phyloP scores from a whole-genome alignment of 2,113 vertebrate genomes.

The Saccopteryx leptura region DNA sequence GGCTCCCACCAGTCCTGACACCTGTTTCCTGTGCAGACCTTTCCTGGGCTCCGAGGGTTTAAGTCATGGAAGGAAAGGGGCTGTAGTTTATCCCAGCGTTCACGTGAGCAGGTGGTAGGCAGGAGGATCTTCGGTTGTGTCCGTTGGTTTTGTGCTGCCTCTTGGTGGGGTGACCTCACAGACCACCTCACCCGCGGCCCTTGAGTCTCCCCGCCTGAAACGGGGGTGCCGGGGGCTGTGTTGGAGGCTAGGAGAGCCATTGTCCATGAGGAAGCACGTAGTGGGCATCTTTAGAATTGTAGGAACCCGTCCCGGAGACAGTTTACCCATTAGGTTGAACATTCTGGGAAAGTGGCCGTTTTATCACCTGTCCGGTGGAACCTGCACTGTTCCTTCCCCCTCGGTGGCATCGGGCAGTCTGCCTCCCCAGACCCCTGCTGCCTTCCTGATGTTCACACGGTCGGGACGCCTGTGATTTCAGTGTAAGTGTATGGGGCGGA shows the following conservation, averaged over 20 bases:
- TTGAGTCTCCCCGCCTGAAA: neutral
- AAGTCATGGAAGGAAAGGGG: neutral
- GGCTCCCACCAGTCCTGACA: conserved; percentile 57
- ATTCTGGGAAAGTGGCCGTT: neutral
- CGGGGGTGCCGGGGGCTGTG: neutral
- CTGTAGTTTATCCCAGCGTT: conserved; percentile 5
- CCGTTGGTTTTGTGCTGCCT: neutral
- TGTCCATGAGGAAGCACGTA: neutral
- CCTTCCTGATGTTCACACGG: fast-evolving
- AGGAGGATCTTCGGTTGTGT: neutral
- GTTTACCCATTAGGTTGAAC: neutral
- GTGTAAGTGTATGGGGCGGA: neutral
- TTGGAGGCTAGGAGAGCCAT: fast-evolving
- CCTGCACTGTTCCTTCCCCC: neutral
- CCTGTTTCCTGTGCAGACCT: neutral
- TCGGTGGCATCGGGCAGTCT: too few species aligned
- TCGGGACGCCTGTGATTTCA: neutral
- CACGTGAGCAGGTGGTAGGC: neutral
- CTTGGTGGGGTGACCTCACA: neutral
- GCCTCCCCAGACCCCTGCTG: neutral
- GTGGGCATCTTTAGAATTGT: neutral
- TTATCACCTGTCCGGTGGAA: neutral
- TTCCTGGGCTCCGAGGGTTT: conserved; percentile 66
- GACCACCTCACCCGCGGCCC: neutral
- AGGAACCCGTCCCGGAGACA: neutral